Base-by-base conservation (phyloP, 2,797 vertebrate genomes). In the Lates japonicus region DNA sequence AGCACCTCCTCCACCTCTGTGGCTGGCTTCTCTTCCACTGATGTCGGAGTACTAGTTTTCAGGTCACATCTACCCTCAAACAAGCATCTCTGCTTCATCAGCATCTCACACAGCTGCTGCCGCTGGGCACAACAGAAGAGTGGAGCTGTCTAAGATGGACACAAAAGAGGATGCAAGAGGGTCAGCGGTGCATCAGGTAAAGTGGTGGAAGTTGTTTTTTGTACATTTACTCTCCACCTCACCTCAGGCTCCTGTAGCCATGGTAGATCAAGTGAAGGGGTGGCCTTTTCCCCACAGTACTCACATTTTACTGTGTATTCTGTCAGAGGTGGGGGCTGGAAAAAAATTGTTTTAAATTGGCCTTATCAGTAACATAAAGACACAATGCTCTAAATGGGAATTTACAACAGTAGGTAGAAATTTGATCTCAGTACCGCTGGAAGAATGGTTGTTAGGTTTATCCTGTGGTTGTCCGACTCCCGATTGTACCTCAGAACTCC, bases 401-500 rank as follows among this genome's bases (percentile, higher is more conserved):
- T 68, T 22, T 10, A 46, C 1, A 64, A 55, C 48, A 48, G 16
- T 7, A 35, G 14, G 12, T 41, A 46, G 37, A 62, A 16, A 82
- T 57, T 0, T 59, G 25, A 83, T 72, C 16, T 41, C 0, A 31
- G 31, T 84, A 94, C 94, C 91, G 5, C 57, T 69, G 78, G 46
- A 46, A 49, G 62, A 78, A 74, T n/a, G 29, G 25, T 70, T 75
- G 70, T 33, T 52, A 70, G 11, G 31, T 84, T 77, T 4, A 51
- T 57, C 7, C 33, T 59, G 42, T 22, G 59, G 73, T 84, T 67
- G 20, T 88, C 83, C 51, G 90, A 91, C 85, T 95, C 94, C 16
- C 90, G 79, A 29, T 87, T 88, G 81, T 93, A 94, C 67, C 81
- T 91, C 83, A 95, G 85, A 68, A 94, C 65, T 70, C 94, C 93